These are phyloP conservation scores for Acropora yongei DNA, from an alignment of 64 coral and sea anemone genomes.

Conservation along the genomic window DNA sequence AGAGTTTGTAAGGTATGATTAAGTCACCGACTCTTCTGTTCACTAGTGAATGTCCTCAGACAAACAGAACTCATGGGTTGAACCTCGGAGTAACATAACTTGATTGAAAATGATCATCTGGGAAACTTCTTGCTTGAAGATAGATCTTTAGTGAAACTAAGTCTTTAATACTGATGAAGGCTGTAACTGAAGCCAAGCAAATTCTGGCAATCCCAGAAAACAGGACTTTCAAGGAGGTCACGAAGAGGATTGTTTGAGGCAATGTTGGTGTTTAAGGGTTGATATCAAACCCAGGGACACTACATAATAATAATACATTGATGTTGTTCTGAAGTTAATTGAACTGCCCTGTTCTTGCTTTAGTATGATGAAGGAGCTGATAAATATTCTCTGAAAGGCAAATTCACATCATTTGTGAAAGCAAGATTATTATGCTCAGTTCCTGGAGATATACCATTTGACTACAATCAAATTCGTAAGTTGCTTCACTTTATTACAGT, in stretches of 20 bases:
- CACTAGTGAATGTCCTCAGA: too few relatives aligned
- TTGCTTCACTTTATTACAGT: neutral
- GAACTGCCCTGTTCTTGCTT: neutral
- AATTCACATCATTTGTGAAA: conserved; percentile 71
- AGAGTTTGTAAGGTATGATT: conserved; percentile 12
- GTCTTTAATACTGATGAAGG: too few relatives aligned
- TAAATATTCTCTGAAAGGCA: neutral
- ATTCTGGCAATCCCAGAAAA: too few relatives aligned
- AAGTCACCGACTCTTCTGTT: too few relatives aligned
- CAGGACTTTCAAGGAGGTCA: too few relatives aligned
- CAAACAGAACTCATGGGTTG: too few relatives aligned
- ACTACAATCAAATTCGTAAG: conserved; percentile 68
- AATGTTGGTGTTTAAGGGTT: neutral
- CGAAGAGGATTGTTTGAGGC: too few relatives aligned
- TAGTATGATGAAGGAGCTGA: conserved; percentile 67
- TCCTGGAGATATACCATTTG: conserved; percentile 56
- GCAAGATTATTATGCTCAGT: conserved; percentile 54
- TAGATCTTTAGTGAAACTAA: too few relatives aligned
- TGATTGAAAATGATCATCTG: too few relatives aligned
- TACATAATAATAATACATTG: neutral
- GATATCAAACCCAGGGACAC: neutral
- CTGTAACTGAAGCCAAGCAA: too few relatives aligned
- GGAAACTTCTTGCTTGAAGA: too few relatives aligned
- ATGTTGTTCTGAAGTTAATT: neutral
- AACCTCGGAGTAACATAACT: too few relatives aligned